Conservation (phyloP, 2,113 vertebrate genomes). For the Tenebrosternarchus preto region DNA sequence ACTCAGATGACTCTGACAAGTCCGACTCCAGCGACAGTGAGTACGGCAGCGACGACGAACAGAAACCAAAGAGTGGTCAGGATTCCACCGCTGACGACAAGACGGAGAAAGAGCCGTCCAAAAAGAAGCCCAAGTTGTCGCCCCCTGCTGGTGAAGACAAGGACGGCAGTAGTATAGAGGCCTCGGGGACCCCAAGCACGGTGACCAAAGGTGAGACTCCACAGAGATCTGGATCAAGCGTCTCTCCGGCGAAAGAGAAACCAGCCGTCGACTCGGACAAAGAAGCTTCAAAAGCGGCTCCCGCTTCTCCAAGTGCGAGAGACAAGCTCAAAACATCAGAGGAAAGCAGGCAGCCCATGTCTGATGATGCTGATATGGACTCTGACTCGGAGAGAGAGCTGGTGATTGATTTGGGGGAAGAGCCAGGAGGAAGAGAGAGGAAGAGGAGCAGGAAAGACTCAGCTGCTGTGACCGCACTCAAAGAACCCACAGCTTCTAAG, state of each 20-base stretch:
- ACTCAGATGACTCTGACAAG: slow-evolving; percentile 96
- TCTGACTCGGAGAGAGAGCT: slow-evolving; percentile 96
- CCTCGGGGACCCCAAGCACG: not conserved
- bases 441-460: slow-evolving; percentile 87
- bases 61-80: slow-evolving; percentile 82
- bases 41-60: slow-evolving; percentile 87
- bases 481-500: slow-evolving; percentile 81
- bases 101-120: slow-evolving; percentile 71
- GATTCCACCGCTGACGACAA: slow-evolving; percentile 72
- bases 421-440: slow-evolving; percentile 85
- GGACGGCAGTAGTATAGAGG: slow-evolving; percentile 41
- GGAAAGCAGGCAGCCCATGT: slow-evolving; percentile 77
- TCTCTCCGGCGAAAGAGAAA: slow-evolving; percentile 75
- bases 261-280: slow-evolving; percentile 74
- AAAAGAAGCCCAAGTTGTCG: slow-evolving; percentile 76
- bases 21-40: slow-evolving; percentile 95
- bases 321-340: slow-evolving; percentile 86
- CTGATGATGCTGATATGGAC: slow-evolving; percentile 84
- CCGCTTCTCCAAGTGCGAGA: slow-evolving; percentile 68
- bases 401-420: slow-evolving; percentile 95
- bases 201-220: slow-evolving; percentile 40
- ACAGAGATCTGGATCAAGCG: slow-evolving; percentile 68
- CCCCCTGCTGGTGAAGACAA: slow-evolving; percentile 39
- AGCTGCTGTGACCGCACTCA: slow-evolving; percentile 56
- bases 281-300: slow-evolving; percentile 74